Percentiles rank a stretch among this genome's conserved stretches.
Conservation (phyloP, 2,888 invertebrate genomes). For the Cyclophora punctaria region DNA sequence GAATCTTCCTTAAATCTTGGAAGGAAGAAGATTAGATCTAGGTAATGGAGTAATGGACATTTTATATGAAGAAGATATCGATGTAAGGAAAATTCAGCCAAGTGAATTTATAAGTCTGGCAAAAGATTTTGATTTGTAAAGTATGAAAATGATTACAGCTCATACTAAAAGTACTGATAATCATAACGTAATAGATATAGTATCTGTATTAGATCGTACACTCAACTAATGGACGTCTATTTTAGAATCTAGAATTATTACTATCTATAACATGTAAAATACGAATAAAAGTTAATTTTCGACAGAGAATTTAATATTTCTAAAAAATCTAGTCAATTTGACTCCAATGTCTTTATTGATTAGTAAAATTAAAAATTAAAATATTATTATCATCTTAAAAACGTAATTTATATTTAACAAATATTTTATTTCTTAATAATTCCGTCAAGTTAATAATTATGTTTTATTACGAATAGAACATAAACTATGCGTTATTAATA, state of each 20-base stretch:
- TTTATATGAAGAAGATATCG: too few species aligned
- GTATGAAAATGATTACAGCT: too few species aligned
- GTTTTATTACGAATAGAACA: constrained; percentile 25
- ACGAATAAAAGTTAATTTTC: constrained; percentile 1
- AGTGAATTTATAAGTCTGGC: too few species aligned
- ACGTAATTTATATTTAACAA: constrained; percentile 13
- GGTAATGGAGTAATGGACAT: too few species aligned
- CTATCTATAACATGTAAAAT: neutral
- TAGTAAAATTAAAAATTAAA: neutral
- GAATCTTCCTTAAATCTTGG: too few species aligned
- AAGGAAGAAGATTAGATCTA: too few species aligned
- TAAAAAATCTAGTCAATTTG: constrained; percentile 19
- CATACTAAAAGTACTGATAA: neutral
- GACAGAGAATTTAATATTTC: constrained; percentile 5
- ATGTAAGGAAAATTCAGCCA: too few species aligned
- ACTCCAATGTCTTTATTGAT: constrained; percentile 1
- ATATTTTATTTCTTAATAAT: constrained; percentile 19
- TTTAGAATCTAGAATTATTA: neutral
- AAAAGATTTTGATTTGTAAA: too few species aligned
- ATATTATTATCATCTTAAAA: constrained; percentile 1
- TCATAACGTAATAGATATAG: neutral
- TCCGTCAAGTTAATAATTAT: constrained; percentile 27
- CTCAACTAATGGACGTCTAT: too few species aligned
- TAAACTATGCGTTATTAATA: constrained; percentile 4
- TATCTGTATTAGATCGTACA: neutral